Evolutionary conservation across 1,140 invertebrate genomes (phyloP).

Genomic region (Trichomalopsis sarcophagae): DNA sequence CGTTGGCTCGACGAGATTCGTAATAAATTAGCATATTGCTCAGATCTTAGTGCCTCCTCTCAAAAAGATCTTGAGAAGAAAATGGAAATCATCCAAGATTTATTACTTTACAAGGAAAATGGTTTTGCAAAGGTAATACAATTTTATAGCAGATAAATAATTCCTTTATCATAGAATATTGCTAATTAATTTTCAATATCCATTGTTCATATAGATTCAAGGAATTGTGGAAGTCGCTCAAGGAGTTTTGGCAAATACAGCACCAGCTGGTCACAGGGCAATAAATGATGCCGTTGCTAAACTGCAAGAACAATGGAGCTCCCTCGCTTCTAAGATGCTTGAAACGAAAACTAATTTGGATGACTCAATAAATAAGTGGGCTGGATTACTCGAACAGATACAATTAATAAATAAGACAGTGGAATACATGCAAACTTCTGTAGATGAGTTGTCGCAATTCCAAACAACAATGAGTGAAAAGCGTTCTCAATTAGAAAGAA

Average conservation of each 20-base stretch:
- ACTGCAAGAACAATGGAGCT: conserved; percentile 93
- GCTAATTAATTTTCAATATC: conserved; percentile 18
- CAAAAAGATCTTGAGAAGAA: conserved; percentile 92
- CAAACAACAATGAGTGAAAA: conserved; percentile 91
- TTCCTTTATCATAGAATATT: conserved; percentile 2
- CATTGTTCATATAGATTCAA: conserved; percentile 76
- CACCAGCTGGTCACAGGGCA: conserved; percentile 88
- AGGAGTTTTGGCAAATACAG: conserved; percentile 93
- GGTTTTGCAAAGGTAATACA: conserved; percentile 85
- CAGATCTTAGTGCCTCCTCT: conserved; percentile 86
- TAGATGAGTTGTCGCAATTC: conserved; percentile 84
- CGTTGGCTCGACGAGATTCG: conserved; percentile 91
- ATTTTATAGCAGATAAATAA: conserved; percentile 1
- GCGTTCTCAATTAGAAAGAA: conserved; percentile 87
- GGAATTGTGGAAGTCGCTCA: conserved; percentile 91
- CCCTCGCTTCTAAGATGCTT: conserved; percentile 89
- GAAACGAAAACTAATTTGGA: conserved; percentile 92
- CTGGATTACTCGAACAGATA: conserved; percentile 90
- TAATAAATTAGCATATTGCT: conserved; percentile 89
- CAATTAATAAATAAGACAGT: conserved; percentile 89
- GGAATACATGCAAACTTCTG: conserved; percentile 83
- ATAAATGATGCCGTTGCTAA: conserved; percentile 89
- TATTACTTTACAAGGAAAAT: conserved; percentile 92
- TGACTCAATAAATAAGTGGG: conserved; percentile 92
- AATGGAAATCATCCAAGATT: conserved; percentile 88